phyloP scores from a whole-genome alignment of 2,888 invertebrate genomes.

The Andrena dorsata region DNA sequence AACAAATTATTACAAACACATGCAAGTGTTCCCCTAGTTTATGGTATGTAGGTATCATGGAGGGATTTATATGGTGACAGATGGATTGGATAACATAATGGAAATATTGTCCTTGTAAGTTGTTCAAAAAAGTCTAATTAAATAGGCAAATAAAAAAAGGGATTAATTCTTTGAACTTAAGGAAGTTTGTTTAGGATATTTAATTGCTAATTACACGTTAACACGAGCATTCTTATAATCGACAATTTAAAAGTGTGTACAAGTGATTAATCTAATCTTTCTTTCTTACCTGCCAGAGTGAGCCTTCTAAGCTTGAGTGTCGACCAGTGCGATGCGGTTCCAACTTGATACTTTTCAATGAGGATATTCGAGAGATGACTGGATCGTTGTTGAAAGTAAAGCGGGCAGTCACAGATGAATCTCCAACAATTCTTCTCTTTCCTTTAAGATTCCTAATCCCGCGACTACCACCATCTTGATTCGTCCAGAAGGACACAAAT shows the following conservation, averaged over 20 bases:
- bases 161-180: too few species aligned
- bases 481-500: not conserved
- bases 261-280: not conserved
- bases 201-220: not conserved
- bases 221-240: not conserved
- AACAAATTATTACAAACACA: too few species aligned
- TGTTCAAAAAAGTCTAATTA: too few species aligned
- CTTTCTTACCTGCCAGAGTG: constrained; percentile 32
- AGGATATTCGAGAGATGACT: not conserved
- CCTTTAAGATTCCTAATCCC: not conserved
- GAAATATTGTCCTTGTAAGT: too few species aligned
- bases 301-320: not conserved
- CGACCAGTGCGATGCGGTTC: not conserved
- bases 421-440: not conserved
- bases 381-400: not conserved
- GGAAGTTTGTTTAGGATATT: too few species aligned
- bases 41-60: too few species aligned
- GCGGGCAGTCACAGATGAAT: constrained; percentile 12
- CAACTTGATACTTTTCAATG: not conserved
- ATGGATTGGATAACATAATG: too few species aligned
- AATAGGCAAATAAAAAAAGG: too few species aligned
- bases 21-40: too few species aligned
- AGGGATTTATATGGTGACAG: too few species aligned
- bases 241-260: not conserved
- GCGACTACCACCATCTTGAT: constrained; percentile 45